Base-by-base conservation (phyloP, 2,113 vertebrate species). In the Melanostigma gelatinosum region DNA sequence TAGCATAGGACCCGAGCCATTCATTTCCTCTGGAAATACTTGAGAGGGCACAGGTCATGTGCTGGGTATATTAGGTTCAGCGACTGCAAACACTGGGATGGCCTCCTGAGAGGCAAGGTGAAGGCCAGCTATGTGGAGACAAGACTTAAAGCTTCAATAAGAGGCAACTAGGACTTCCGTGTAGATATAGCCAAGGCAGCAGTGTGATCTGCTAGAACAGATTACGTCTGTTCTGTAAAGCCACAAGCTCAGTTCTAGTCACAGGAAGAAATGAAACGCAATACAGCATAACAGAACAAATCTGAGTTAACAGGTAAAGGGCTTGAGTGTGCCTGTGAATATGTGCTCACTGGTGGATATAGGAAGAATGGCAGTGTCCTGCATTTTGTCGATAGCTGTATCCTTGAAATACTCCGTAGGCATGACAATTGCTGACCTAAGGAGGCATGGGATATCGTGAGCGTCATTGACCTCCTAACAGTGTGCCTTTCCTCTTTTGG, bases 21-120 rank as follows among this genome's bases (percentile, higher is more conserved):
- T 89, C 38, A 89, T 93, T 92, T 93, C 88, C 90, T 93, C 85
- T 87, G 71, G 88, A 92, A 91, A 93, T 82, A 89, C 82, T 77
- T 87, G 52, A 67, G 16, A 12, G 80, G 78, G 67, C n/a, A 83
- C 61, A 69, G 85, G 84, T 88, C 64, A 80, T 82, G 72, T 52
- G 67, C 69, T 73, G 67, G 73, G 63, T 84, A 72, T 90, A 92
- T 92, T 89, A 84, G 75, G 85, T 92, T 91, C 76, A 91, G 86
- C 85, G 83, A 83, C 84, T 88, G 85, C 67, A 93, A 93, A 93
- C 87, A 92, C 78, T 69, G 12, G 58, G 79, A 75, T 54, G 72
- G 55, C 67, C 87, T 85, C 87, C 67, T 88, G 88, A 80, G 89
- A 91, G 60, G 34, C 27, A 55, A 81, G 79, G 75, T 86, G 82